Conservation (phyloP, 2,113 vertebrate genomes). For the Machaerirhynchus nigripectus region DNA sequence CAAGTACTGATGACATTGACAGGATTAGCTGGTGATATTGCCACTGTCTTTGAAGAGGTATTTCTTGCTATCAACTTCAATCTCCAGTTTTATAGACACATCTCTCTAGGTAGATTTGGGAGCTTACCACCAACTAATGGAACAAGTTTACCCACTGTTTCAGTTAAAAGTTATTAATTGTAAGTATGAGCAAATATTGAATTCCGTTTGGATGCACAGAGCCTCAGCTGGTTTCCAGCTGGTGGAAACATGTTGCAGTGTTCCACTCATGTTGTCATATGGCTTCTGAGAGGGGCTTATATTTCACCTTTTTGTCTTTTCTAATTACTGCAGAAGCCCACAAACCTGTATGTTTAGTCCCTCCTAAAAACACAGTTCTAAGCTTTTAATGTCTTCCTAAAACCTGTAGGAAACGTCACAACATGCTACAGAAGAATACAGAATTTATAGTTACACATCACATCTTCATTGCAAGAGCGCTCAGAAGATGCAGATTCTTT, state of each 20-base stretch:
- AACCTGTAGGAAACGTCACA: background rate
- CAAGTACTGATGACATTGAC: background rate
- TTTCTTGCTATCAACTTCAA: background rate
- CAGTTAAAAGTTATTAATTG: background rate
- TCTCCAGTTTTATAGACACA: background rate
- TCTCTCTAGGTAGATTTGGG: background rate
- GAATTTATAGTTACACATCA: background rate
- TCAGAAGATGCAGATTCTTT: background rate
- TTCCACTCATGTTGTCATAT: rapidly evolving
- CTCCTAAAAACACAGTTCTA: background rate
- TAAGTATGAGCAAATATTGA: background rate
- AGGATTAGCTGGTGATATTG: background rate
- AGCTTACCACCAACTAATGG: background rate
- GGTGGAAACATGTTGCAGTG: rapidly evolving
- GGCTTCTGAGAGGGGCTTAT: background rate
- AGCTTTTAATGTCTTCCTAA: background rate
- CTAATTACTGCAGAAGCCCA: background rate
- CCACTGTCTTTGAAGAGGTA: background rate
- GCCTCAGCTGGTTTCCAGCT: background rate
- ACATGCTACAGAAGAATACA: background rate
- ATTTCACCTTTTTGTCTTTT: background rate
- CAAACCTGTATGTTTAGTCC: background rate
- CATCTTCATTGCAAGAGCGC: background rate
- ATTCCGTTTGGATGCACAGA: background rate
- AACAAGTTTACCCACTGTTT: background rate